Conservation (phyloP, 1,140 invertebrate species). For the Archivesica marissinica region DNA sequence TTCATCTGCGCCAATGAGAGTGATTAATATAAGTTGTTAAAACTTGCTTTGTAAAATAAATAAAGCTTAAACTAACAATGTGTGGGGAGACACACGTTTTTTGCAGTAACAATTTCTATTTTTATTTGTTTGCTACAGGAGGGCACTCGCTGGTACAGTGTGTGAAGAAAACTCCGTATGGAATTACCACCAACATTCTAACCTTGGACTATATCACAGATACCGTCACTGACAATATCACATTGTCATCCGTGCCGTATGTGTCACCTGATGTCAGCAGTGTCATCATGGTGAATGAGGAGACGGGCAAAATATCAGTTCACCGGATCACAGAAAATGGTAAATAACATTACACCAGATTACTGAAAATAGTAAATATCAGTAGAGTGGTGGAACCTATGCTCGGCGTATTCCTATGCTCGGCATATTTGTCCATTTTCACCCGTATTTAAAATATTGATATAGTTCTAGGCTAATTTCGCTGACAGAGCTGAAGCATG, state of each 20-base stretch:
- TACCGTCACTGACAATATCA: conserved; percentile 88
- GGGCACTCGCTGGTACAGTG: conserved; percentile 91
- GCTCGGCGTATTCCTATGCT: no score
- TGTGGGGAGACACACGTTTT: not conserved
- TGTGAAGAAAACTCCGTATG: conserved; percentile 79
- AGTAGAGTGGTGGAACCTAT: no score
- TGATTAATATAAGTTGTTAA: no score
- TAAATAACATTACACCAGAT: conserved; percentile 70
- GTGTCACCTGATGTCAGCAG: conserved; percentile 90
- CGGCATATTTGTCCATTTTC: no score
- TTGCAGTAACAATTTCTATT: not conserved
- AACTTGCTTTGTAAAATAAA: no score
- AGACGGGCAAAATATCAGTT: conserved; percentile 89
- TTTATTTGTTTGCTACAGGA: conserved; percentile 84
- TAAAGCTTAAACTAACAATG: no score
- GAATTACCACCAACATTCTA: conserved; percentile 36
- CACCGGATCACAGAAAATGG: conserved; percentile 87
- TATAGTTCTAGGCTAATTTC: no score
- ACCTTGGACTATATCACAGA: conserved; percentile 91
- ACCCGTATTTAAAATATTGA: no score
- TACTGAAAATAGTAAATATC: no score
- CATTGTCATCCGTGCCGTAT: conserved; percentile 88
- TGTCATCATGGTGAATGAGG: conserved; percentile 88
- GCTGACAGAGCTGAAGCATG: no score
- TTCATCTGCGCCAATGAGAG: no score